Base-by-base conservation (phyloP, 2,113 vertebrate genomes). In the Lethenteron camtschaticum region DNA sequence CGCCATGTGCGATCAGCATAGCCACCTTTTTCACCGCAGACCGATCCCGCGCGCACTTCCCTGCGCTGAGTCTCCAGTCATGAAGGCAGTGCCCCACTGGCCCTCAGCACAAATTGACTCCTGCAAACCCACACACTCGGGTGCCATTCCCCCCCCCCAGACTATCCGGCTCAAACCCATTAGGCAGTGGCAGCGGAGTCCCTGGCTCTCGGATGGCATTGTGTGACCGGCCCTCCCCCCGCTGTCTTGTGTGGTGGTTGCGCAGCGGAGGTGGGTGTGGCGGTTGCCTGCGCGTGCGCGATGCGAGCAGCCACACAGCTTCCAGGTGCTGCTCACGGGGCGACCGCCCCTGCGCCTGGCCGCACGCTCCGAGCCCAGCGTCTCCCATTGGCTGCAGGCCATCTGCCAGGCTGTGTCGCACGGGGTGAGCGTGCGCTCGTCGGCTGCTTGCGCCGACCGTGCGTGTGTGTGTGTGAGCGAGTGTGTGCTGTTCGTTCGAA, bases 351-450 rank as follows among this genome's bases (percentile, higher is more conserved):
- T 96, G 78, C 87, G 94, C 81, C 85, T 96, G 69, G 86, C 89
- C 0, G 87, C 91, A 0, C 80, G 83, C 4, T 86, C 84, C 0
- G 90, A 97, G 79, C 81, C 84, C n/a, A 89, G 91, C 70, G 96
- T 97, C 91, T 89, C 90, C 0, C 87, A 90, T 56, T 97, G 94
- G 94, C 96, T 97, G 87, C 86, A 87, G 79, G 80, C 84, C 73
- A 83, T 97, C 69, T 97, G 94, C 79, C 94, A 96, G 79, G 89
- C 94, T 0, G 91, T 91, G 73, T 97, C 91, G 71, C 95, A 91
- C 77, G 94, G 94, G 84, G 94, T 96, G 75, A 85, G 84, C 0
- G 2, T 18, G 11, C 41, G 9, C 66, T 18, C 20, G 60, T 20
- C 11, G 13, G 56, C 10, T 14, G 7, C 55, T 56, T 14, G 56